Base-by-base conservation (phyloP, 1,140 invertebrate genomes). In the Drosophila obscura region DNA sequence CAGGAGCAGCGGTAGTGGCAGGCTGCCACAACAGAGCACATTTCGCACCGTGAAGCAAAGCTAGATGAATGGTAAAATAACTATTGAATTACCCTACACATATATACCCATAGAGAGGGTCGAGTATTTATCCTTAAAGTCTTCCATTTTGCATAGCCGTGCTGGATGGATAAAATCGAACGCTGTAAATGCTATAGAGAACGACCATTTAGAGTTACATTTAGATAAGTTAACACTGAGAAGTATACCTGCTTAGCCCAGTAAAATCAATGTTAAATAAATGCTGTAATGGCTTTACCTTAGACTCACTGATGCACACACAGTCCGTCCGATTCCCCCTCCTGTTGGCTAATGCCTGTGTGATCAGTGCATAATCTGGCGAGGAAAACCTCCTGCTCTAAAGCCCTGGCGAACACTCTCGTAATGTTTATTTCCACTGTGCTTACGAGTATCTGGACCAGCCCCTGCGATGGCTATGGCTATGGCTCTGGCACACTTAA, bases 361-460 rank as follows among this genome's bases (percentile, higher is more conserved):
- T 59, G 78, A 85, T 85, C 78, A 87, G 75, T 63, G 65, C 59
- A 63, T 58, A 74, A 66, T 59, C 71, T 49, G 26, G 48, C 24
- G 13, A 15, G 49, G 31, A 24, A 48, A 52, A 28, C 19, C 49
- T 19, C 1, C 16, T 24, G 24, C 55, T 15, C 1, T 4, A 5
- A 11, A 31, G 22, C 16, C 45, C 35, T 13, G 11, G 11, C 55
- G 44, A n/a, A 52, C 62, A 59, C 64, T 61, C 73, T 72, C 78
- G 53, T 87, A 68, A 87, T 87, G 78, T 65, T 85, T 82, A 85
- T 85, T 82, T 85, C 82, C 82, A 87, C 83, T 85, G 82, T 85
- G 82, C 82, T 85, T 85, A 39, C 35, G 35, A 39, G 35, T 39
- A 85, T 85, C 82, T 85, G 82, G 65, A 59, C 69, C 62, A 71